phyloP scores from a whole-genome alignment of 2,797 vertebrate genomes.

The Pangasius larnaudii region DNA sequence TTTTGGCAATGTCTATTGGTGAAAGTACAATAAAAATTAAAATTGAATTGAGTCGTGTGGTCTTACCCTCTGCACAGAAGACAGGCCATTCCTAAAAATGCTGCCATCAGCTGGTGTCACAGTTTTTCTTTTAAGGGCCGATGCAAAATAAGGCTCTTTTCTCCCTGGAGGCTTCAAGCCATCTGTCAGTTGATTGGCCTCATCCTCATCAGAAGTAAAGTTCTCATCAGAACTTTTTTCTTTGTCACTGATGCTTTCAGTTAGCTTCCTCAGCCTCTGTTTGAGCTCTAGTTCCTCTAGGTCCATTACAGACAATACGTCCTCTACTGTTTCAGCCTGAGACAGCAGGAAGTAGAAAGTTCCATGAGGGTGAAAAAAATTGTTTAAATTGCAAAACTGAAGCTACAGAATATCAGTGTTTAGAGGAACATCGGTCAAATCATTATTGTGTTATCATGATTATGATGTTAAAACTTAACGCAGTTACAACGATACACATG shows the following conservation, averaged over 20 bases:
- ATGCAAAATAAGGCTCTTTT: conserved; percentile 44
- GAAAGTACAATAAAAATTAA: neutral
- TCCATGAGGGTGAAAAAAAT: no score
- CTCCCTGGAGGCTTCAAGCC: conserved; percentile 45
- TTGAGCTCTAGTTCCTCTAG: conserved; percentile 82
- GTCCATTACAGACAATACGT: conserved; percentile 58
- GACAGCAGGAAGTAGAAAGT: neutral
- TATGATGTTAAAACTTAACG: no score
- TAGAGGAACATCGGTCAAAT: no score
- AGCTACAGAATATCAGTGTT: no score
- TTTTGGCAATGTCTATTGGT: neutral
- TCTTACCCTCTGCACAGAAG: conserved; percentile 77
- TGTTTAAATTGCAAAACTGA: no score
- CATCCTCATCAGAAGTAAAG: conserved; percentile 81
- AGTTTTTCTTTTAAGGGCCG: conserved; percentile 51
- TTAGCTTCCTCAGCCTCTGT: conserved; percentile 82
- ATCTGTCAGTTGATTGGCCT: conserved; percentile 29
- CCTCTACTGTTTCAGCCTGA: conserved; percentile 28
- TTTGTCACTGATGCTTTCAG: conserved; percentile 84
- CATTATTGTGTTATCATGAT: no score
- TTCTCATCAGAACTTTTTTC: conserved; percentile 49
- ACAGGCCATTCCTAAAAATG: conserved; percentile 66
- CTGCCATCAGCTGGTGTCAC: conserved; percentile 39
- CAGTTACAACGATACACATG: no score
- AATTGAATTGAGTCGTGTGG: neutral